phyloP scores from a whole-genome alignment of 2,888 invertebrate genomes.

The Acleris sparsana region DNA sequence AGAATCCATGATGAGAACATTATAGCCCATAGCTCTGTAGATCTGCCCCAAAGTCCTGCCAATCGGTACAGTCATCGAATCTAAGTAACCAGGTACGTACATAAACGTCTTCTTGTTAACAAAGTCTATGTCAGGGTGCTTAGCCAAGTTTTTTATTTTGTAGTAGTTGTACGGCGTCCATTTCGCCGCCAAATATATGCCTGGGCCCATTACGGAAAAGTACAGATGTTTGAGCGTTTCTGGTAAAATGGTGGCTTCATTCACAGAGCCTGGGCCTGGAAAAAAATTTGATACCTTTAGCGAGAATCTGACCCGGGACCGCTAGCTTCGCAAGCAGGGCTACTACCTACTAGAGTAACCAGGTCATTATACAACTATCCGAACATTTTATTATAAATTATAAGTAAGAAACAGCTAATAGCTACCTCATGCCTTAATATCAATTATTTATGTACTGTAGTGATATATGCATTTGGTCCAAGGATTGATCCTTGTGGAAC shows the following conservation, averaged over 20 bases:
- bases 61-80: constrained; percentile 20
- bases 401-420: too few species aligned
- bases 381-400: too few species aligned
- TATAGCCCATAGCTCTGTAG: constrained; percentile 35
- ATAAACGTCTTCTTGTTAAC: constrained; percentile 25
- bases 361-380: too few species aligned
- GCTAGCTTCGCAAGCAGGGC: too few species aligned
- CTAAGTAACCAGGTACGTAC: constrained; percentile 36
- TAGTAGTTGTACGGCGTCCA: constrained; percentile 21
- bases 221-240: constrained; percentile 9
- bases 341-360: too few species aligned
- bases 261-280: constrained; percentile 15
- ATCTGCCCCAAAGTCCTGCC: constrained; percentile 20
- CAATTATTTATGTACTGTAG: too few species aligned
- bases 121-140: constrained; percentile 28
- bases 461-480: too few species aligned
- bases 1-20: constrained; percentile 35
- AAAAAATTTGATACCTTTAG: too few species aligned
- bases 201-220: constrained; percentile 14
- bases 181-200: not conserved
- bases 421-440: too few species aligned
- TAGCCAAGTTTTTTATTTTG: constrained; percentile 9
- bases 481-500: too few species aligned
- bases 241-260: constrained; percentile 19
- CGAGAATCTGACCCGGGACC: too few species aligned